Base-by-base conservation (phyloP, 2,113 vertebrate genomes). In the Tachysurus vachellii region DNA sequence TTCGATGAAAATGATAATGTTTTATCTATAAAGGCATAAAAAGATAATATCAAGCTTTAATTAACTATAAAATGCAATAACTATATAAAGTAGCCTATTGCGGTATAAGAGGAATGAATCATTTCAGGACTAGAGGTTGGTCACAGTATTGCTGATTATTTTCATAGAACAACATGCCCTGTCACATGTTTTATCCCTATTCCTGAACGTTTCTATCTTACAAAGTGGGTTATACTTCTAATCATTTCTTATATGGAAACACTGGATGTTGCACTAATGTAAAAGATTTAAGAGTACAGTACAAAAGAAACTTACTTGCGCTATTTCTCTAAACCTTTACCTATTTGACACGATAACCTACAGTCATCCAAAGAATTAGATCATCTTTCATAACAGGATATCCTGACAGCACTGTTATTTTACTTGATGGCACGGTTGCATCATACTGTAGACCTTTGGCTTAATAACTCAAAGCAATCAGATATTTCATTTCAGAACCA, bases 401-500 rank as follows among this genome's bases (percentile, higher is more conserved):
- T 57, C 31, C 21, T 17, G 56, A 85, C 71, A 83, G 16, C n/a
- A 83, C 47, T 50, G 13, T 44, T 76, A 59, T 66, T 54, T 79
- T 47, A 61, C 73, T 85, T 85, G 47, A 56, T 19, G 4, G 7
- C 75, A 66, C 28, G 19, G 5, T 77, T 79, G 21, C 21, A 23
- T 57, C 31, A 77, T 57, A 0, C 21, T 54, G n/a, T 71, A 61
- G 3, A 21, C 36, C 56, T 54, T 82, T 54, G 70, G 8, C 80
- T 62, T 36, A 80, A 73, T 53, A 36, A 80, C 73, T 71, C 42
- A 71, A 57, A 19, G 10, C 64, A 54, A 85, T 54, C 61, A 31
- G 61, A 62, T n/a, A 73, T 66, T 80, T 59, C 5, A 21, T 61
- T 62, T 36, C 36, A 8, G 17, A 73, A 62, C 16, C 73, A 62